A percentile compares a stretch with the other conserved stretches of the same genome.
These are phyloP conservation scores for Lepidurus packardi DNA, from an alignment of 1,140 invertebrate species.

Conservation along the genomic window DNA sequence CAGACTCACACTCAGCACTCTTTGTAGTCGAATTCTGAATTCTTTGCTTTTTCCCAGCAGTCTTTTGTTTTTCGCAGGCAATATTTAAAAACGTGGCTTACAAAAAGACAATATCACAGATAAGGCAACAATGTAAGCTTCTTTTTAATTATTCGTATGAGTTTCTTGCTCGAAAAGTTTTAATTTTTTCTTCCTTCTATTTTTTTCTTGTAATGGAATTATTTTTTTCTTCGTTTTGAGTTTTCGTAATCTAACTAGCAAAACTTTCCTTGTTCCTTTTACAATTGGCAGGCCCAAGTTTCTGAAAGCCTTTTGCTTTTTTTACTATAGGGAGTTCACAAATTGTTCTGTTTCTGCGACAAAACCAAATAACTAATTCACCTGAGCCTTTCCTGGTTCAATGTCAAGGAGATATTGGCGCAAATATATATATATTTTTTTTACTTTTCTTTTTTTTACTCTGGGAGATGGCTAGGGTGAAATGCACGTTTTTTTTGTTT, in stretches of 20 bases:
- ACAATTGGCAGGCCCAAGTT: slow-evolving; percentile 8
- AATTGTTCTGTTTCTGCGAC: background rate
- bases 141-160: slow-evolving; percentile 29
- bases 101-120: slow-evolving; percentile 34
- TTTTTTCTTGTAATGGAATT: background rate
- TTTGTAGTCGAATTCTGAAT: slow-evolving; percentile 24
- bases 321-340: background rate
- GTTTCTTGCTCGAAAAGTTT: background rate
- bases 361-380: slow-evolving; percentile 12
- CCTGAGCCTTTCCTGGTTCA: slow-evolving; percentile 20
- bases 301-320: background rate
- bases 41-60: background rate
- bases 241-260: background rate
- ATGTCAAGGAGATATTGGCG: slow-evolving; percentile 11
- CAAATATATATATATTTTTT: background rate
- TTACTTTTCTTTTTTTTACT: background rate
- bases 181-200: background rate
- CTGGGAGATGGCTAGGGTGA: background rate
- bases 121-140: slow-evolving; percentile 35
- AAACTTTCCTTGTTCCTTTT: background rate
- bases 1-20: slow-evolving; percentile 20
- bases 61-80: slow-evolving; percentile 27
- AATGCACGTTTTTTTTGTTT: background rate
- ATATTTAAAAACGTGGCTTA: slow-evolving; percentile 11
- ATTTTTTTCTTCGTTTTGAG: background rate